Evolutionary conservation across 1,140 invertebrate genomes (phyloP), one percentile per base, ranked within the genome.

Genomic region (Drosophila carrolli): DNA sequence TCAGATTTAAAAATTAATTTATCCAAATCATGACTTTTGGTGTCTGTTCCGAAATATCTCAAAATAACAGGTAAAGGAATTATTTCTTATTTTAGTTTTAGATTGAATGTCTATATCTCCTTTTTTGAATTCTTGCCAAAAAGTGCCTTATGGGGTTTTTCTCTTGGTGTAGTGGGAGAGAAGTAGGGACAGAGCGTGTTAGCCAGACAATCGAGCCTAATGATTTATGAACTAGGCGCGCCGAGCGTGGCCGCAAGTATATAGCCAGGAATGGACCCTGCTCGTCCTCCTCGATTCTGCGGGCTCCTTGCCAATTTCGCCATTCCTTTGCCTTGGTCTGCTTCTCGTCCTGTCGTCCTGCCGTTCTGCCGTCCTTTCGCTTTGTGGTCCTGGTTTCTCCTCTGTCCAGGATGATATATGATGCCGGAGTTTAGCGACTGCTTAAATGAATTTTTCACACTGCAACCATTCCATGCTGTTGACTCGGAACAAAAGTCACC

Each of bases 381-480:
- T 53, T 54, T 47, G 56, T 58, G 60, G 50, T 37, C 37, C 32
- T 65, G 50, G 44, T 38, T 38, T 38, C 40, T 40, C 47, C 37
- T 46, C 72, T 55, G 62, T 46, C 53, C 67, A 57, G 32, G 47
- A 86, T 86, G 83, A 86, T 86, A 82, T 88, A 86, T 86, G 75
- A 70, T 48, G 74, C 71, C 56, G 66, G 63, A 88, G 83, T 86
- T 86, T 86, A 88, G 75, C 75, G 71, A 86, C 83, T 86, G 83
- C 78, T 86, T 86, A 86, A 86, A 86, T 86, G 83, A 88, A 86
- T 86, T 86, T 86, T 82, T 88, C 75, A 88, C 78, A 77, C 75
- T 82, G 66, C 70, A 62, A 73, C 61, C 79, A 65, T 82, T 82
- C 79, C 75, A 88, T 50, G 48, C 66, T 82, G 82, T 88, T 88